Conservation (phyloP, 1,140 invertebrate species). For the Neoseiulus cucumeris region DNA sequence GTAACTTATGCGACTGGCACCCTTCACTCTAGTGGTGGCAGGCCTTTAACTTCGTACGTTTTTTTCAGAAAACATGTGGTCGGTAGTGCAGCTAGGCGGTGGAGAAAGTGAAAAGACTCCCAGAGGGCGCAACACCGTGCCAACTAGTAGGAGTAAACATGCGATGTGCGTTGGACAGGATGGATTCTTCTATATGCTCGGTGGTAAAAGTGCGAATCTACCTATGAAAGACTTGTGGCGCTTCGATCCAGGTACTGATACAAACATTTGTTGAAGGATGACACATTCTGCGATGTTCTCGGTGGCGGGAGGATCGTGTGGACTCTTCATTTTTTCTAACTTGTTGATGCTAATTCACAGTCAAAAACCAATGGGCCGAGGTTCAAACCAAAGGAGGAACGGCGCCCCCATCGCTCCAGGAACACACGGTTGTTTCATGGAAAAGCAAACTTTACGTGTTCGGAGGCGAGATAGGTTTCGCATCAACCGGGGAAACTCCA, state of each 20-base stretch:
- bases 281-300: not conserved
- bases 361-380: conserved; percentile 28
- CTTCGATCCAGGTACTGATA: conserved; percentile 51
- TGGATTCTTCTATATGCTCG: conserved; percentile 53
- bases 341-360: conserved; percentile 19
- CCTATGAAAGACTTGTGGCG: conserved; percentile 65
- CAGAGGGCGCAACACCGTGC: conserved; percentile 17
- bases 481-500: conserved; percentile 52
- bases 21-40: no score
- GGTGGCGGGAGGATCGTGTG: no score
- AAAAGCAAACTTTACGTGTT: conserved; percentile 55
- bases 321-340: not conserved
- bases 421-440: conserved; percentile 53
- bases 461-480: conserved; percentile 65
- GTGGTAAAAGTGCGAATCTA: conserved; percentile 56
- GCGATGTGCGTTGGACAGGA: conserved; percentile 46
- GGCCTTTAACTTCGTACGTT: no score
- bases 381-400: conserved; percentile 34
- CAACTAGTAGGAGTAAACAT: conserved; percentile 48
- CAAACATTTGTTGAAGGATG: not conserved
- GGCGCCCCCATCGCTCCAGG: conserved; percentile 52
- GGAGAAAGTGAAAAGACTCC: not conserved
- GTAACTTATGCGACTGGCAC: no score
- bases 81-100: not conserved
- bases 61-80: not conserved